Evolutionary conservation across 1,140 invertebrate species (phyloP), one percentile per base, ranked within the genome.

Genomic region (Magallana gigas): DNA sequence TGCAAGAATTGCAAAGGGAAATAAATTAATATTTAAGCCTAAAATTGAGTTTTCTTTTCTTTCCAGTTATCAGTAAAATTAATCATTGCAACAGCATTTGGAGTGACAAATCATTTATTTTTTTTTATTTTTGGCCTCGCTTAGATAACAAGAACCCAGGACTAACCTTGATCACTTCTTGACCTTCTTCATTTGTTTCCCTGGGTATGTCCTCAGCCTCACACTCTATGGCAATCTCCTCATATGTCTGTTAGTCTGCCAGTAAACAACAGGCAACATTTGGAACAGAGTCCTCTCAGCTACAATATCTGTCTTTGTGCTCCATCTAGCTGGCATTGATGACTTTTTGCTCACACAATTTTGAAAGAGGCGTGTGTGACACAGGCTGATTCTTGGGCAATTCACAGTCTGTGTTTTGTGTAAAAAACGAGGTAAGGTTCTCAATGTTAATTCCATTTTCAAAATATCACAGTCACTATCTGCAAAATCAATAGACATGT

Each of bases 171-270:
- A 76, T 76, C 18, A 76, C 68, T 36, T 76, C 36, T 8, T 76
- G 68, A 76, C 68, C 68, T 12, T 76, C 68, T 12, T 76, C 68
- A 29, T 76, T 76, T 36, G 68, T 76, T 23, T 76, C 68, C 8
- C 1, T 29, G 68, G 23, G 8, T 12, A 76, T 23, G 12, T 76
- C 68, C 68, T 76, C 68, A 12, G 68, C 68, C 36, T 76, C 68
- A 76, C 68, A 76, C 36, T 76, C 68, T 11, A 76, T 76, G 68
- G 68, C 68, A 48, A 76, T 29, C 36, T 76, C 68, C 68, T 76
- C 68, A 83, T 83, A 8, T 57, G 48, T 83, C 81, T 83, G 14
- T 83, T 58, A 12, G 23, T 76, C 68, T 76, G 68, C 12, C 23
- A 29, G 18, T 76, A 29, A 7, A 76, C 68, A 76, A 29, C 68